Evolutionary conservation across 2,797 vertebrate genomes (phyloP).

Genomic region (Anableps anableps): DNA sequence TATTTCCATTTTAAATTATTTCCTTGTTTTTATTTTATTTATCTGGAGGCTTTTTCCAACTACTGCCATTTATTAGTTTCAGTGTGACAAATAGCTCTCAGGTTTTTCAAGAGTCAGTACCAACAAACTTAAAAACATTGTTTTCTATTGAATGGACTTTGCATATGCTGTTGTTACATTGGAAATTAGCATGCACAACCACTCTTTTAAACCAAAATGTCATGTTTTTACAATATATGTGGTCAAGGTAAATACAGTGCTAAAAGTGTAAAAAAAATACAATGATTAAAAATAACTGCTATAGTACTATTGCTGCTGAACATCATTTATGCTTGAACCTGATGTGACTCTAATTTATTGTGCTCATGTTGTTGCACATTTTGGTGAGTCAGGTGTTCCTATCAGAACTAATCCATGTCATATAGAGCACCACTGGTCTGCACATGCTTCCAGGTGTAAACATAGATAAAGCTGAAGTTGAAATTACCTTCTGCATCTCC

Average conservation of each 20-base stretch:
- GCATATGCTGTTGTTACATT: neutral
- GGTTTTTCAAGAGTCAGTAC: too few species aligned
- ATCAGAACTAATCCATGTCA: conserved; percentile 45
- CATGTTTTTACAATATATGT: neutral
- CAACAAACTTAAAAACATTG: too few species aligned
- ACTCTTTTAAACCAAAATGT: neutral
- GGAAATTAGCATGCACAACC: neutral
- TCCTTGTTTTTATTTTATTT: too few species aligned
- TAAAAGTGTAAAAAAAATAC: neutral
- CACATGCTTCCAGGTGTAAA: conserved; percentile 63
- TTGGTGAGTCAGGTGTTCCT: conserved; percentile 49
- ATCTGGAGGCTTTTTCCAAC: too few species aligned
- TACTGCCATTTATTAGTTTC: too few species aligned
- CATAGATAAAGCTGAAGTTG: conserved; percentile 57
- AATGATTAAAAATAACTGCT: neutral
- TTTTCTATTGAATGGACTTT: neutral
- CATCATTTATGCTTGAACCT: conserved; percentile 12
- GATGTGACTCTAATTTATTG: conserved; percentile 14
- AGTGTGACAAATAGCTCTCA: too few species aligned
- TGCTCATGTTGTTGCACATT: conserved; percentile 19
- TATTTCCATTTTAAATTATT: too few species aligned
- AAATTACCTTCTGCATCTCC: conserved; percentile 49
- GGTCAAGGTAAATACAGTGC: neutral
- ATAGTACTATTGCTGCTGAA: conserved; percentile 9
- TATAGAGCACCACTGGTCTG: conserved; percentile 17